Base-by-base conservation (phyloP, 2,888 invertebrate species). In the Clistopyga incitator region DNA sequence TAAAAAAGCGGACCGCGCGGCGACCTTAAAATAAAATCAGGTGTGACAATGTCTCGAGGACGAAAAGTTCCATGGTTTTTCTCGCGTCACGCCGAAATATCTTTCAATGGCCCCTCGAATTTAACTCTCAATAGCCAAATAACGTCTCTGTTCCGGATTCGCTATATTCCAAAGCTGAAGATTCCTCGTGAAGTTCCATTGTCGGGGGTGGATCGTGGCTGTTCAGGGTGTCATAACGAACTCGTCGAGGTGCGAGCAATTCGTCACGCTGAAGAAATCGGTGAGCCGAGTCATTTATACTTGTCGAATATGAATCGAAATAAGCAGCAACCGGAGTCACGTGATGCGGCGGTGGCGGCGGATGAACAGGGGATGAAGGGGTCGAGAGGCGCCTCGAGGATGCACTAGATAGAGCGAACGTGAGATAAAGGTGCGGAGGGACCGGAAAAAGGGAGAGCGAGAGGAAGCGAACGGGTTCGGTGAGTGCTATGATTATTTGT, bases 401-500 rank as follows among this genome's bases (percentile, higher is more conserved):
- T 81, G 64, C 81, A 81, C 75, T 81, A 75, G 84, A 81, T 84
- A 78, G 59, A 78, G 81, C 78, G 78, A 76, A 74, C 23, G 74
- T 23, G 78, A 67, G 78, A 79, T 84, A 59, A 82, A 78, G 76
- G 54, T 72, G 71, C 20, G n/a, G n/a, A 25, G 75, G 65, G 56
- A 25, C 4, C 6, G n/a, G 4, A 64, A 76, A 79, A 76, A 52
- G 71, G 67, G 56, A 42, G 50, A 56, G 52, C 67, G 81, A 81
- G 85, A 84, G 78, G 78, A 78, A 84, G 82, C 81, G 80, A 65
- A 82, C 71, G 77, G 77, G n/a, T 71, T 70, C 65, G 64, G 20
- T 54, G 83, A 80, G 83, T 75, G 78, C 86, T 86, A 88, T 90
- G 90, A 90, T 90, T 90, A 90, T 90, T 90, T 90, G 90, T 90